Evolutionary conservation across 2,888 invertebrate genomes (phyloP), one percentile per base, ranked within the genome.

Genomic region (Athetis lepigone): DNA sequence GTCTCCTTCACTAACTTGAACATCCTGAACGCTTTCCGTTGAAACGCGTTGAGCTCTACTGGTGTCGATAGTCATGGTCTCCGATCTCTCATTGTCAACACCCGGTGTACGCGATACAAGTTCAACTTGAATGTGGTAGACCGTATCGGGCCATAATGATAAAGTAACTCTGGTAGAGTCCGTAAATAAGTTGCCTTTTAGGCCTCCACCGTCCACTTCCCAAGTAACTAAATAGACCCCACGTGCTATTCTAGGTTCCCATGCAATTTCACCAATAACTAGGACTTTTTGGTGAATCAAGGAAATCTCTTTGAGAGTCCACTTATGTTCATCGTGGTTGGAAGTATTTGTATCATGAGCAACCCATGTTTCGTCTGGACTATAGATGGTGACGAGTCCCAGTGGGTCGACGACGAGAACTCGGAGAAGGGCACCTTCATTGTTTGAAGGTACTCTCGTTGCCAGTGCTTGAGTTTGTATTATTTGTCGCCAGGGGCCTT

Each of bases 201-300:
- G 94, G 73, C 97, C 97, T 78, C 97, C 97, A 63, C 97, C 97
- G 84, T 97, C 97, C 58, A 97, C 97, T 95, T 98, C 97, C 97
- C 97, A 98, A 69, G 97, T 97, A 55, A 98, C 97, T 84, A 97
- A 95, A 91, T 97, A 97, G 64, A 97, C 96, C 25, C 96, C 96
- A 55, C 96, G 95, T 59, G 92, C 95, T 85, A 96, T 95, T 90
- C 96, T 96, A 9, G 96, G 96, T 81, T 97, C 96, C 97, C 97
- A 97, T 49, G 96, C 96, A 76, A 97, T 96, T 92, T 97, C 97
- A 43, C 97, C 97, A 75, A 97, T 97, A 40, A 96, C 96, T 39
- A 96, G 87, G 70, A 96, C 97, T 90, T 97, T 97, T 88, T 97
- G 97, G 88, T 97, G 97, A 74, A 97, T 97, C 45, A 97, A 94